A percentile compares a stretch with the other conserved stretches of the same genome.
Conservation (phyloP, 2,888 invertebrate species). For the Heliconius ethilla region DNA sequence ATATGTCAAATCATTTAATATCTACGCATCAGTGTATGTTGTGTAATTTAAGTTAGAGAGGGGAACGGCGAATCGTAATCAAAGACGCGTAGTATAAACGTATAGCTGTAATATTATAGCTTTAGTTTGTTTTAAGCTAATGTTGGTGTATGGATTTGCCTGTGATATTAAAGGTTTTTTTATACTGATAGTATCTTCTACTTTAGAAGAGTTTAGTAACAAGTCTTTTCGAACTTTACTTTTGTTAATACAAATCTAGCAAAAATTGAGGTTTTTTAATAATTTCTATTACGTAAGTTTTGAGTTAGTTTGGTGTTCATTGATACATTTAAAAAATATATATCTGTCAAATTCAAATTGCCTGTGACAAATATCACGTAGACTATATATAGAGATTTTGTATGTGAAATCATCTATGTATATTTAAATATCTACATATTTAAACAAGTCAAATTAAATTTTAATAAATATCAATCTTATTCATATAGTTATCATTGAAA, state of each 20-base stretch:
- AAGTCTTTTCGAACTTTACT: neutral
- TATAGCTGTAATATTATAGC: conserved; percentile 20
- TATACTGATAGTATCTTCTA: neutral
- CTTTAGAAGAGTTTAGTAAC: neutral
- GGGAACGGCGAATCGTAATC: conserved; percentile 27
- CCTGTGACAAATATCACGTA: neutral
- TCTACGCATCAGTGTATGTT: conserved; percentile 27
- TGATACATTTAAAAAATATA: no score
- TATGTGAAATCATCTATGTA: neutral
- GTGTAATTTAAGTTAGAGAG: conserved; percentile 32
- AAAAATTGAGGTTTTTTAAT: no score
- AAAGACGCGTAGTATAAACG: conserved; percentile 21
- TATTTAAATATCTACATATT: neutral
- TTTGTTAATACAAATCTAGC: no score
- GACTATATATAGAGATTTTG: neutral
- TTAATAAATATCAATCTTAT: neutral
- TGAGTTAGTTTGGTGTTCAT: no score
- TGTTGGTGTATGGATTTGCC: neutral
- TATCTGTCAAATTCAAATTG: neutral
- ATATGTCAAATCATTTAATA: conserved; percentile 29
- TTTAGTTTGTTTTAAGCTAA: neutral
- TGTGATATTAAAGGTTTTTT: neutral
- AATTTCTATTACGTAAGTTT: no score
- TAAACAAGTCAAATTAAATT: neutral
- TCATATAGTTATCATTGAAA: neutral